These are phyloP conservation scores for Trachelus tabidus DNA, from an alignment of 2,888 invertebrate genomes.

Conservation along the genomic window DNA sequence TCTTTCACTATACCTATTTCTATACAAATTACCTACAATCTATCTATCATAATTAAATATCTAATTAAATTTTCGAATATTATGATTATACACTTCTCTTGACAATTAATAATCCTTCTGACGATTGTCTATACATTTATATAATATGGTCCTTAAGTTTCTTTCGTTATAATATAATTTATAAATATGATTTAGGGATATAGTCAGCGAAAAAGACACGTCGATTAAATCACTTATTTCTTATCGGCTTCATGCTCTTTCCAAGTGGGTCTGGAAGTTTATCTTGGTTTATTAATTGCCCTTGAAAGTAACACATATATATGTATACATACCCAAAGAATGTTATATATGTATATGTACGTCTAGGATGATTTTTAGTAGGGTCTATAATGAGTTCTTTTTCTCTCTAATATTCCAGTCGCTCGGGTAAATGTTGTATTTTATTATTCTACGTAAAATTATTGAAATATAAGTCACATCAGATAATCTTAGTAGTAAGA, in stretches of 20 bases:
- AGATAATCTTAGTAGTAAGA: neutral
- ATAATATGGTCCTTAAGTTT: conserved; percentile 40
- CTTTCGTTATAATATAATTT: conserved; percentile 10
- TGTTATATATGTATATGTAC: neutral
- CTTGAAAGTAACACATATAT: neutral
- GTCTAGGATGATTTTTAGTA: neutral
- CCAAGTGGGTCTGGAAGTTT: neutral
- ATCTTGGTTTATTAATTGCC: neutral
- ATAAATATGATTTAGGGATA: conserved; percentile 10
- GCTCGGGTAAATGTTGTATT: neutral
- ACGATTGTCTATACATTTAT: conserved; percentile 47
- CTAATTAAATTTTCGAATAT: neutral
- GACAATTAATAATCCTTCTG: conserved; percentile 18
- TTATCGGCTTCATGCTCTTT: neutral
- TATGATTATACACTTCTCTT: neutral
- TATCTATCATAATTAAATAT: neutral
- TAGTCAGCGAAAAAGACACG: conserved; percentile 26
- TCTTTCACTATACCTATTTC: conserved; percentile 7
- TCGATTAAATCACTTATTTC: conserved; percentile 19
- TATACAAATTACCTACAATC: neutral
- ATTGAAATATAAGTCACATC: neutral
- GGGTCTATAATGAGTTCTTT: neutral
- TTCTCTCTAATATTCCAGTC: neutral
- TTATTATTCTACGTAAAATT: neutral
- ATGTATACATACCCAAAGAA: neutral